Evolutionary conservation across 1,140 invertebrate genomes (phyloP).

Genomic region (Leptinotarsa defecta): DNA sequence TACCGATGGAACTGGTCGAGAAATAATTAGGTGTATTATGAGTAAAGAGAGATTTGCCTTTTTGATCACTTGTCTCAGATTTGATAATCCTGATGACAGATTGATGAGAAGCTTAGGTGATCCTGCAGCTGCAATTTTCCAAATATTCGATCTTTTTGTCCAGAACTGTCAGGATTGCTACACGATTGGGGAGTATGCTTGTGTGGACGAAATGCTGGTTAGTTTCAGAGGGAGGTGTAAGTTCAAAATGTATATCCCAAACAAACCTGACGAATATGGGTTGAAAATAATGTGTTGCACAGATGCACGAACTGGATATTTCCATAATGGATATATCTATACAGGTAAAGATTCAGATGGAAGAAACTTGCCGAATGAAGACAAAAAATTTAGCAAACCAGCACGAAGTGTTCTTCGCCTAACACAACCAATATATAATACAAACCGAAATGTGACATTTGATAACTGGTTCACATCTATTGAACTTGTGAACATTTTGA

Average conservation of each 20-base stretch:
- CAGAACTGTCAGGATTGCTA: constrained; percentile 32
- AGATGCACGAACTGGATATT: constrained; percentile 26
- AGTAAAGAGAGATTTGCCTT: not conserved
- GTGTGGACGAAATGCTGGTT: constrained; percentile 16
- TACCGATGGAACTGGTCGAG: constrained; percentile 3
- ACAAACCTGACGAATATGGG: constrained; percentile 27
- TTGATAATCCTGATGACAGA: constrained; percentile 7
- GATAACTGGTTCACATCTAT: constrained; percentile 55
- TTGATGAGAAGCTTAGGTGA: not conserved
- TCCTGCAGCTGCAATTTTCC: constrained; percentile 27
- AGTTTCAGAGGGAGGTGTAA: constrained; percentile 22
- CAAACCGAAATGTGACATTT: constrained; percentile 52
- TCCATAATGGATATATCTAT: constrained; percentile 25
- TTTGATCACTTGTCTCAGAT: not conserved
- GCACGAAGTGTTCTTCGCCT: constrained; percentile 47
- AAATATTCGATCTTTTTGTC: constrained; percentile 30
- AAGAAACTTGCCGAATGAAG: constrained; percentile 5
- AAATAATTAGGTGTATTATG: constrained; percentile 3
- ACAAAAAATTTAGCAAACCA: constrained; percentile 25
- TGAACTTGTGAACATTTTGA: constrained; percentile 38
- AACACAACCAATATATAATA: constrained; percentile 41
- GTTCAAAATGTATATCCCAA: constrained; percentile 30
- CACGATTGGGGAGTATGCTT: constrained; percentile 9
- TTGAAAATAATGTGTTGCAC: constrained; percentile 25
- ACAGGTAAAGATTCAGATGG: constrained; percentile 24